These are phyloP conservation scores for Ctenodactylus gundi DNA, from an alignment of 2,113 vertebrate species.

Conservation along the genomic window DNA sequence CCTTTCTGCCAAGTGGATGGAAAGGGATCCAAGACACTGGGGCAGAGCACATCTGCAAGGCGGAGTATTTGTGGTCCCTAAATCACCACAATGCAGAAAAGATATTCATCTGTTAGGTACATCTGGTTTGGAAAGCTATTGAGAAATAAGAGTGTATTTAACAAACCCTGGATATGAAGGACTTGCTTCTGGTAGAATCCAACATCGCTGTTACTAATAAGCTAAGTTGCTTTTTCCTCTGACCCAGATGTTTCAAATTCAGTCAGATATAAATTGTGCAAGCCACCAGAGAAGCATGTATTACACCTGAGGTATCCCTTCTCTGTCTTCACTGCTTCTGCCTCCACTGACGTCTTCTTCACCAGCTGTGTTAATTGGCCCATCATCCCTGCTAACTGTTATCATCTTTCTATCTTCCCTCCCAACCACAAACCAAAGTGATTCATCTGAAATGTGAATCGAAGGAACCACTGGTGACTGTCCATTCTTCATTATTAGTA, in stretches of 20 bases:
- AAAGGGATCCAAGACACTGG: not conserved
- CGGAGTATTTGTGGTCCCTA: not conserved
- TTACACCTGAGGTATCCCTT: not conserved
- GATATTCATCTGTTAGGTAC: not conserved
- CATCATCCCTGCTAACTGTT: accelerated
- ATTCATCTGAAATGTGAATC: not conserved
- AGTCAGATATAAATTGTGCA: not conserved
- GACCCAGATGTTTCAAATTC: not conserved
- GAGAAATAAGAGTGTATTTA: not conserved
- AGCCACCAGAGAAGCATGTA: not conserved
- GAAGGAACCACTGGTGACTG: too few relatives aligned
- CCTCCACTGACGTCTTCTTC: not conserved
- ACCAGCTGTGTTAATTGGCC: not conserved
- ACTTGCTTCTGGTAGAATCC: not conserved
- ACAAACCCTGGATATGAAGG: not conserved
- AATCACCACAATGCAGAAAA: not conserved
- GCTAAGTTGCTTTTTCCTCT: not conserved
- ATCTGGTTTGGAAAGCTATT: not conserved
- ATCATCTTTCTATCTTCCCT: not conserved
- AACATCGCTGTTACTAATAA: not conserved
- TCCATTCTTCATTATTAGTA: not conserved
- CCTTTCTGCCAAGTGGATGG: not conserved
- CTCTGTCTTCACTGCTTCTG: not conserved
- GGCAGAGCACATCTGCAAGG: not conserved
- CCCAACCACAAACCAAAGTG: not conserved